Conservation (phyloP, 2,113 vertebrate species). For the Willisornis vidua region DNA sequence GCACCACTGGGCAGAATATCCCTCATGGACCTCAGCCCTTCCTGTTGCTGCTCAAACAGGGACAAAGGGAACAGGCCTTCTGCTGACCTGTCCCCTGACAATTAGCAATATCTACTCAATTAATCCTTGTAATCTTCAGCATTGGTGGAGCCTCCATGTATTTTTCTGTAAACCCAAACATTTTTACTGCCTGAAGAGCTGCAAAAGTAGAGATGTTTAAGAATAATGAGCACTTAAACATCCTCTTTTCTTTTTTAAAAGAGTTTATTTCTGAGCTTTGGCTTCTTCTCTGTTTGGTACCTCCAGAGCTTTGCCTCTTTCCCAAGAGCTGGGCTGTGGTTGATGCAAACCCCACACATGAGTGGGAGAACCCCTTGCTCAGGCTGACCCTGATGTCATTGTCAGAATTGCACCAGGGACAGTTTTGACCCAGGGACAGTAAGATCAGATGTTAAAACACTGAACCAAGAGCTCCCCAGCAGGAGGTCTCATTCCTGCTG, state of each 20-base stretch:
- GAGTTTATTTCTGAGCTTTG: conserved; percentile 7
- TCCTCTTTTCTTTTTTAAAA: neutral
- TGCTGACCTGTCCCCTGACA: neutral
- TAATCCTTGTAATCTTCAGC: neutral
- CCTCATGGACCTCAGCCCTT: neutral
- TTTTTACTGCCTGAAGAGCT: neutral
- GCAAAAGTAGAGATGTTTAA: neutral
- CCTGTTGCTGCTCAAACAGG: neutral
- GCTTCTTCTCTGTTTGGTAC: neutral
- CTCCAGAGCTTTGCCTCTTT: conserved; percentile 13
- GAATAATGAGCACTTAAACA: neutral
- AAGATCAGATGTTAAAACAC: conserved; percentile 27
- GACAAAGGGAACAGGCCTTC: neutral
- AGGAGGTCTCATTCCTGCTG: conserved; percentile 46
- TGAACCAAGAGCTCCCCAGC: conserved; percentile 17
- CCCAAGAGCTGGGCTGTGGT: neutral
- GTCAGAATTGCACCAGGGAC: neutral
- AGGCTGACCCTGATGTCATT: neutral
- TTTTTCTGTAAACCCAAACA: neutral
- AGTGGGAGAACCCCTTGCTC: neutral
- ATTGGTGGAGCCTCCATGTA: neutral
- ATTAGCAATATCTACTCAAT: neutral
- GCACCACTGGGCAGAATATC: neutral
- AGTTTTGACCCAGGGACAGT: neutral
- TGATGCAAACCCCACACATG: neutral